Evolutionary conservation across 2,113 vertebrate genomes (phyloP), one percentile per base, ranked within the genome.

Genomic region (Hippopotamus amphibius): DNA sequence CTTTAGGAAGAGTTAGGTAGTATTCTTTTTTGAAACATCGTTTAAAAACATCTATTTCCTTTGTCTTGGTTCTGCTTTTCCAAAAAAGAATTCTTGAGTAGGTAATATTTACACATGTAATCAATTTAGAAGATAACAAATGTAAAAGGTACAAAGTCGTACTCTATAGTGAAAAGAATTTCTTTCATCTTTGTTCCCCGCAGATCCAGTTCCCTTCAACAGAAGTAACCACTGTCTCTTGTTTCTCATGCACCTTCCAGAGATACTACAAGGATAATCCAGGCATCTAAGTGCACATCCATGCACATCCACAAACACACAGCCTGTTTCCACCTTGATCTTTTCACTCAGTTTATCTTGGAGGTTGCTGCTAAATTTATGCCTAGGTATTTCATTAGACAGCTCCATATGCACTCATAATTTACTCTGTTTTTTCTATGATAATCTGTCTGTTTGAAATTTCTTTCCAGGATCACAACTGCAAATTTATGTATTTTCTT

Each of bases 351-450:
- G 1, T 66, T 16, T 90, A 48, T 86, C 74, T 87, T 11, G 17
- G 28, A 92, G n/a, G 10, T 55, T 65, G 65, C 46, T 87, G 63
- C 66, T 87, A 30, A 43, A 82, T 53, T 72, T 68, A 57, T 33
- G 46, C 28, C 72, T 15, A 9, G 17, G 3, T 80, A 57, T 72
- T 79, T 90, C 48, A 93, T 48, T 85, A 55, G 71, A 46, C 37
- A 57, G 33, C 10, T 80, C 68, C 24, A 66, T 43, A 63, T 33
- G 55, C 17, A 57, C 17, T 90, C 3, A 14, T 41, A 37, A 19
- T 93, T 50, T 84, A 33, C 33, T 81, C 72, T 72, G n/a, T 83
- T 76, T 76, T 90, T 93, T 57, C 74, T 79, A 19, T 72, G 30
- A 80, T 85, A 55, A 90, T 80, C 57, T 57, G 72, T 80, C 57